These are phyloP conservation scores for Xerus inauris DNA, from an alignment of 2,113 vertebrate species.

Conservation along the genomic window DNA sequence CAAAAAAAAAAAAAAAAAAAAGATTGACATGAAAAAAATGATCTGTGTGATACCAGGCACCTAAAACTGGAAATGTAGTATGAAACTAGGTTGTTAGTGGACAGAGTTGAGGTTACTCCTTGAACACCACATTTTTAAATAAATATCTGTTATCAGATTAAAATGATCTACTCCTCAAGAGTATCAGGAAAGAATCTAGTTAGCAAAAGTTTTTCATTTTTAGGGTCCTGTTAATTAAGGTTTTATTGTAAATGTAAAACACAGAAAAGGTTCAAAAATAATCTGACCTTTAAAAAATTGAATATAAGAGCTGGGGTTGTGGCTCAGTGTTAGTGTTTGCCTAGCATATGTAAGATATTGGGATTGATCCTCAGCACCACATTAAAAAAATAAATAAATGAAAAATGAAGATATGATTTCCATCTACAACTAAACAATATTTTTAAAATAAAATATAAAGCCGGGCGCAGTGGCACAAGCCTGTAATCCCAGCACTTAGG, in stretches of 20 bases:
- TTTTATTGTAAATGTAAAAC: slow-evolving; percentile 39
- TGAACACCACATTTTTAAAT: slow-evolving; percentile 5
- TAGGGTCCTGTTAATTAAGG: neutral
- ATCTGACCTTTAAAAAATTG: neutral
- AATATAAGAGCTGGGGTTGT: neutral
- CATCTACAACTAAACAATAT: too few species aligned
- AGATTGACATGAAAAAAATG: neutral
- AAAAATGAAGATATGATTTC: too few species aligned
- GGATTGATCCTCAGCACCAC: too few species aligned
- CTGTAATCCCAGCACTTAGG: too few species aligned
- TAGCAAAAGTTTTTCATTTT: neutral
- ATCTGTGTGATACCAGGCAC: neutral
- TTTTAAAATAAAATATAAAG: too few species aligned
- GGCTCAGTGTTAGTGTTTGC: too few species aligned
- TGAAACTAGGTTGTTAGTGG: neutral
- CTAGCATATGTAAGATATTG: too few species aligned
- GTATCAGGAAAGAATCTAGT: neutral
- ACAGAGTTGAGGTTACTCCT: neutral
- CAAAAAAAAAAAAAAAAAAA: neutral
- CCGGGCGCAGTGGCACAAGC: too few species aligned
- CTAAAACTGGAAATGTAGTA: slow-evolving; percentile 10
- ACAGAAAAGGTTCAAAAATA: slow-evolving; percentile 4
- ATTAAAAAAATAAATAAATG: too few species aligned
- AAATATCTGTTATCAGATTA: neutral
- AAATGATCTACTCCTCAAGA: neutral